These are phyloP conservation scores for Tragelaphus oryx DNA, from an alignment of 2,797 vertebrate genomes.

Conservation along the genomic window DNA sequence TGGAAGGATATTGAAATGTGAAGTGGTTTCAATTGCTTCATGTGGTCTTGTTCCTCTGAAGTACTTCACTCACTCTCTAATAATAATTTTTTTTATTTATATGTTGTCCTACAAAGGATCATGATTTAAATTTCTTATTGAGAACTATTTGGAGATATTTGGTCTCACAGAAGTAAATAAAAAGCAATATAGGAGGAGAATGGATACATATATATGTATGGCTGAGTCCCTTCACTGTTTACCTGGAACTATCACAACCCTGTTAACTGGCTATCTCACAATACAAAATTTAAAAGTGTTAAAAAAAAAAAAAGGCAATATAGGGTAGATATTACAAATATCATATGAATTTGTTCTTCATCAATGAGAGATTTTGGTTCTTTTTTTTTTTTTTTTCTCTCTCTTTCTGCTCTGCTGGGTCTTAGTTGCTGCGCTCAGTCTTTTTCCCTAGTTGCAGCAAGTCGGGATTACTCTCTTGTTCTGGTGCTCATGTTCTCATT, in stretches of 20 bases:
- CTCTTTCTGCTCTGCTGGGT: not conserved
- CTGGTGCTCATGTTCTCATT: accelerated
- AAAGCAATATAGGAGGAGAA: not conserved
- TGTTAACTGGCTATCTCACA: not conserved
- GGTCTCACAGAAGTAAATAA: not conserved
- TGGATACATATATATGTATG: not conserved
- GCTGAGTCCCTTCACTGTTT: not conserved
- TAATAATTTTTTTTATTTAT: not conserved
- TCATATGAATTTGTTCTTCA: not conserved
- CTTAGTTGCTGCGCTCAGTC: accelerated
- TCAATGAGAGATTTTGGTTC: not conserved
- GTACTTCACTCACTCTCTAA: not conserved
- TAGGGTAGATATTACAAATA: not conserved
- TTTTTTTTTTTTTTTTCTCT: not conserved
- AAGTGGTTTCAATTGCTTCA: constrained; percentile 6
- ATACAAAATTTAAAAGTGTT: not conserved
- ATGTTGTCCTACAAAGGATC: not conserved
- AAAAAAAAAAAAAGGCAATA: not conserved
- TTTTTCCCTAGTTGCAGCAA: not conserved
- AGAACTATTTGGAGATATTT: not conserved
- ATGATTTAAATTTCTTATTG: not conserved
- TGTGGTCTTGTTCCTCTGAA: not conserved
- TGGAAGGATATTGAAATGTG: not conserved
- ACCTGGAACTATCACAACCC: not conserved
- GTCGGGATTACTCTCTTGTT: not conserved